Conservation (phyloP, 1,140 invertebrate species). For the Aphelinus certus region DNA sequence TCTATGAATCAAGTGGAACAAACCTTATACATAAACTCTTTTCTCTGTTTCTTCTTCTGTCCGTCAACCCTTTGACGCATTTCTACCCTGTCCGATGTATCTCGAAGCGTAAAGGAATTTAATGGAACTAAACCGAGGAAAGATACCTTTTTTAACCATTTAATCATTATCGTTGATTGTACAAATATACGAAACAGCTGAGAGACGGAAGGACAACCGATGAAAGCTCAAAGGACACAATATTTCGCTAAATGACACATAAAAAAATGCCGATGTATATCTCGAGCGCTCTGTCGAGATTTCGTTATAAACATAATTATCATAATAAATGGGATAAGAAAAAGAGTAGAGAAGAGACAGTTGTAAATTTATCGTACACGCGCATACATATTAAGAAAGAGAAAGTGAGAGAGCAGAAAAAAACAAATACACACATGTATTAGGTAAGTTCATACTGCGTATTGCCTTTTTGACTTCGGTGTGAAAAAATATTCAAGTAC, state of each 20-base stretch:
- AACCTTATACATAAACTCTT: slow-evolving; percentile 25
- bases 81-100: slow-evolving; percentile 8
- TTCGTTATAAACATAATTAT: slow-evolving; percentile 22
- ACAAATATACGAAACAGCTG: slow-evolving; percentile 26
- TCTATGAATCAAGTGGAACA: slow-evolving; percentile 28
- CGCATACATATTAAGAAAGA: slow-evolving; percentile 51
- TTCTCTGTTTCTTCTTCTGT: slow-evolving; percentile 36
- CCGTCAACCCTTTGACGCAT: slow-evolving; percentile 10
- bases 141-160: neutral
- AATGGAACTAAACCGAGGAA: neutral
- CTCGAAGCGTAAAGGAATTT: slow-evolving; percentile 1
- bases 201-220: slow-evolving; percentile 36
- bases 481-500: slow-evolving; percentile 64
- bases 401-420: slow-evolving; percentile 18
- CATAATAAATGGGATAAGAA: slow-evolving; percentile 9
- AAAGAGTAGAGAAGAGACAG: slow-evolving; percentile 38
- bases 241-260: slow-evolving; percentile 37
- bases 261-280: slow-evolving; percentile 22
- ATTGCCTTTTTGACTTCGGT: slow-evolving; percentile 68
- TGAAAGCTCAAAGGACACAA: slow-evolving; percentile 39
- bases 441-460: slow-evolving; percentile 67
- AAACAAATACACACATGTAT: slow-evolving; percentile 54
- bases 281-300: slow-evolving; percentile 36
- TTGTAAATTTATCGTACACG: slow-evolving; percentile 56
- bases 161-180: slow-evolving; percentile 12